Percentiles rank a stretch among this genome's conserved stretches.
Conservation (phyloP, 2,888 invertebrate species). For the Synergus itoensis region DNA sequence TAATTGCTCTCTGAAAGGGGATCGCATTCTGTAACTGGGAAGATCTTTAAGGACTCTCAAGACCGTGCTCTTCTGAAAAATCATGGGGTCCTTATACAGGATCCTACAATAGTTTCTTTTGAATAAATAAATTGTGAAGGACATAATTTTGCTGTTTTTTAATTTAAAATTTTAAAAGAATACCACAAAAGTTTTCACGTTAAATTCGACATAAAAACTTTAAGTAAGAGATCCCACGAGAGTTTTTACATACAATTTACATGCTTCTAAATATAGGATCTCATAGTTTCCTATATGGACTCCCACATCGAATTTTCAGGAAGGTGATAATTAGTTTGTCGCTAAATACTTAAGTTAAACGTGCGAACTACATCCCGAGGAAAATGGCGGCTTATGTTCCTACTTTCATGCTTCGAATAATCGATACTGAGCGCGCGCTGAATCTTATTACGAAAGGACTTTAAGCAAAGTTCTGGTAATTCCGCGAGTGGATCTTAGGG, state of each 20-base stretch:
- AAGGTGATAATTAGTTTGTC: background rate
- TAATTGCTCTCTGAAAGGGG: background rate
- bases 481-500: slow-evolving; percentile 47
- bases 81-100: too few relatives aligned
- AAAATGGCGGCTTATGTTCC: slow-evolving; percentile 16
- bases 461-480: slow-evolving; percentile 45
- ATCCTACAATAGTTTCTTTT: too few relatives aligned
- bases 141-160: too few relatives aligned
- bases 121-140: too few relatives aligned
- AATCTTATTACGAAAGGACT: slow-evolving; percentile 28
- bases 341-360: background rate
- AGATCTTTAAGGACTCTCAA: background rate
- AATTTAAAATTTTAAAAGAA: too few relatives aligned
- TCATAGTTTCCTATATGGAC: too few relatives aligned
- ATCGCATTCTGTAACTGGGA: background rate
- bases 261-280: too few relatives aligned
- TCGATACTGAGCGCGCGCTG: slow-evolving; percentile 39
- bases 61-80: too few relatives aligned
- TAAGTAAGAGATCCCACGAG: too few relatives aligned
- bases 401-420: slow-evolving; percentile 26
- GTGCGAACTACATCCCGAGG: background rate
- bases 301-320: background rate
- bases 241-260: too few relatives aligned
- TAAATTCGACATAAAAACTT: too few relatives aligned
- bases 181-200: too few relatives aligned